Evolutionary conservation across 2,888 invertebrate species (phyloP), one percentile per base, ranked within the genome.

Genomic region (Epirrhoe alternata): DNA sequence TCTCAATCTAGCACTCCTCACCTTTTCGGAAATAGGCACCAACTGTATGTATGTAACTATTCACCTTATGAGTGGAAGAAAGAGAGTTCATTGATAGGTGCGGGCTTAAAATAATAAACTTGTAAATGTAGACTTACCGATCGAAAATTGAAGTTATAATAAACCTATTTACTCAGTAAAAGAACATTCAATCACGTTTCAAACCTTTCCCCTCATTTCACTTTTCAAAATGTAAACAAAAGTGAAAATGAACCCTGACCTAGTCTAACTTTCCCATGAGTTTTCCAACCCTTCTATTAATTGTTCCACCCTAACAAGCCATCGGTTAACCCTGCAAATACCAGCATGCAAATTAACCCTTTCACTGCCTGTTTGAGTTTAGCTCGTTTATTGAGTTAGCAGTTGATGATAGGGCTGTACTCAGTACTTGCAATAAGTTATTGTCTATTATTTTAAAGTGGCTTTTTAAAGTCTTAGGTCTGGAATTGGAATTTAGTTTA

Each of bases 301-400:
- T 92, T 92, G 90, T 82, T 80, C 81, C 82, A 83, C 38, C 91
- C 91, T 92, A 92, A 93, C 90, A 87, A 92, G 90, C 86, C 85
- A 83, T 80, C 86, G 88, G 92, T 93, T 92, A 92, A 90, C 92
- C 90, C 90, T 85, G 86, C 87, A 81, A 87, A 87, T 82, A 81
- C 86, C 85, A 84, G 86, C 90, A 92, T 90, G 93, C 90, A 93
- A 93, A 93, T 92, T 90, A 92, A 92, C 92, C 92, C 93, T 92
- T 92, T 89, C 88, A 78, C 89, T 78, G 89, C 82, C 86, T 86
- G 86, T 90, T 89, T 88, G 86, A 79, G 85, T 86, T 92, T 90
- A 90, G 87, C 90, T 85, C 80, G 86, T 86, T 92, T 90, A 92
- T 92, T 93, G 88, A 92, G 92, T 92, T 90, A 92, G n/a, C n/a